Evolutionary conservation across 1,140 invertebrate genomes (phyloP), one percentile per base, ranked within the genome.

Genomic region (Drosophila tani): DNA sequence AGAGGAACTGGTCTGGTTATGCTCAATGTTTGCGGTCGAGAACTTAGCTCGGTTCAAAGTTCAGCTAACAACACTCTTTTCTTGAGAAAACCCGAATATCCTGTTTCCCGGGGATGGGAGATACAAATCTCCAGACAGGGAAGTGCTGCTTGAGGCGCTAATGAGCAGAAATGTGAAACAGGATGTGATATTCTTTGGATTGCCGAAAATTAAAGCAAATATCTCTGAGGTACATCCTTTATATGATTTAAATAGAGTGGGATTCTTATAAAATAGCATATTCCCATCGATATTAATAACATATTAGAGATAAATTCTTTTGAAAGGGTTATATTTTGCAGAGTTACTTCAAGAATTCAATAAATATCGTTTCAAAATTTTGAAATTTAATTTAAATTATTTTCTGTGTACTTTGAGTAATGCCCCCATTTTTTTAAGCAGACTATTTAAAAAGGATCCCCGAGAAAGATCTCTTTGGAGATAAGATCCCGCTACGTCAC

Each of bases 41-140:
- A 47, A 59, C 43, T 70, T 68, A 62, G 60, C 47, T 11, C 65
- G 68, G 81, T 80, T 83, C 81, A 84, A 81, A 81, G 79, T 81
- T 81, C 43, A 60, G 49, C 47, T 55, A 67, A 66, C 55, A 75
- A 12, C n/a, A 41, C 55, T 29, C 35, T n/a, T 43, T 15, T n/a
- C 17, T 60, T 53, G 58, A 75, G 64, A 12, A 81, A 81, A 75
- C 82, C 45, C 75, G 79, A 75, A 86, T 71, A 79, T 86, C 82
- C 83, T 87, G 82, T 86, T 85, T 65, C 21, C 21, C 21, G 58
- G 47, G 57, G 38, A 58, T 40, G 49, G 3, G 29, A 38, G 32
- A 57, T 35, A 59, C 27, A 5, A 14, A 41, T 41, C 21, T 5
- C n/a, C 38, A n/a, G 41, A 46, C n/a, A 19, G 32, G 5, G 17